phyloP scores from a whole-genome alignment of 1,140 invertebrate species.

The Hypsibius dujardini region DNA sequence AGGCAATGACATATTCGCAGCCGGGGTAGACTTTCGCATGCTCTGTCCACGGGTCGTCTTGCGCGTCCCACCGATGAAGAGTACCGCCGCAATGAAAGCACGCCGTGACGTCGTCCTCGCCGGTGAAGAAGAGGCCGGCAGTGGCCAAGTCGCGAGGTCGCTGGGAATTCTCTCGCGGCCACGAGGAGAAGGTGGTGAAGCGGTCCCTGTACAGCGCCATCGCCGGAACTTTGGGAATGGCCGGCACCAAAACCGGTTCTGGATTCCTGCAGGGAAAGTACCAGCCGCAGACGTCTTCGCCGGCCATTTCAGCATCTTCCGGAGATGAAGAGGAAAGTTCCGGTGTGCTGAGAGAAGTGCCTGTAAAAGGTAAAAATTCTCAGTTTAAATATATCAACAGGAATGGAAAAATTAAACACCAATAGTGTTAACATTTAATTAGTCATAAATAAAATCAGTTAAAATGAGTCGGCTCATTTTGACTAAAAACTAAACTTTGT shows the following conservation, averaged over 20 bases:
- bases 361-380: no score
- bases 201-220: neutral
- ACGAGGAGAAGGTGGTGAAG: neutral
- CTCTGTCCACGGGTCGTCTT: conserved; percentile 68
- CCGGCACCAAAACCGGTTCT: neutral
- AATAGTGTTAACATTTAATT: no score
- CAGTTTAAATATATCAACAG: no score
- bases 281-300: neutral
- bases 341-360: no score
- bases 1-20: conserved; percentile 51
- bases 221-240: neutral
- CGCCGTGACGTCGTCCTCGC: conserved; percentile 53
- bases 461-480: no score
- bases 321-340: no score
- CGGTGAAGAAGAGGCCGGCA: conserved; percentile 29
- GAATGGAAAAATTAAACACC: no score
- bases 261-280: neutral
- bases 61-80: conserved; percentile 63
- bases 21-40: conserved; percentile 64
- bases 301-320: no score
- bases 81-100: conserved; percentile 71
- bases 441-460: no score
- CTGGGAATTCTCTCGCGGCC: neutral
- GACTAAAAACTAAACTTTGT: no score
- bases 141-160: conserved; percentile 24